phyloP scores from a whole-genome alignment of 2,797 vertebrate species.

The Acrossocheilus fasciatus region DNA sequence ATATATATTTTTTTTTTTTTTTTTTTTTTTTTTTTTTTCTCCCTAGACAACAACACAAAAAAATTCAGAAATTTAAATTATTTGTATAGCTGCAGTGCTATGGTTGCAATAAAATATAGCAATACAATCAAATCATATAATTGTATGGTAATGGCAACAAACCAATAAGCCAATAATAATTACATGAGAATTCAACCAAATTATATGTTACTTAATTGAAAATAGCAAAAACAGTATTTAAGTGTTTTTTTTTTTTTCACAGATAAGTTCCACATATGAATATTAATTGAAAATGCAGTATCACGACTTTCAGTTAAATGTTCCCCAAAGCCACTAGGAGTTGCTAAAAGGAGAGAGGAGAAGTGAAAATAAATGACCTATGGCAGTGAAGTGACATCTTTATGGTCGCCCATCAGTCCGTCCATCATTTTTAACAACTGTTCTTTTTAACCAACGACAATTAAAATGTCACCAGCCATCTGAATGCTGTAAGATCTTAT shows the following conservation, averaged over 20 bases:
- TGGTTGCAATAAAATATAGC: background rate
- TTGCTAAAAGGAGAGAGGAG: background rate
- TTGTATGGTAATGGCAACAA: background rate
- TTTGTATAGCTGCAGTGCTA: too few species aligned
- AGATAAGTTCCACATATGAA: background rate
- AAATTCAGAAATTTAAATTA: too few species aligned
- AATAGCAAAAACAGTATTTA: background rate
- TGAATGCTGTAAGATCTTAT: slow-evolving; percentile 35
- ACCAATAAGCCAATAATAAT: background rate
- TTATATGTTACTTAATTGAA: background rate
- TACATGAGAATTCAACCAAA: background rate
- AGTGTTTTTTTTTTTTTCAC: background rate
- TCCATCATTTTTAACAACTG: slow-evolving; percentile 37
- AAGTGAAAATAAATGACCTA: background rate
- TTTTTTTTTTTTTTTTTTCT: too few species aligned
- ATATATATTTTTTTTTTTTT: too few species aligned
- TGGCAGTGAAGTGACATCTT: slow-evolving; percentile 9
- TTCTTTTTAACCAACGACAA: slow-evolving; percentile 50
- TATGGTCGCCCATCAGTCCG: background rate
- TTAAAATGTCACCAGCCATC: slow-evolving; percentile 55
- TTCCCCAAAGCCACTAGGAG: background rate
- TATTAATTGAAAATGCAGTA: background rate
- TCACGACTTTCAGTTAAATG: background rate
- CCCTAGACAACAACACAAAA: too few species aligned
- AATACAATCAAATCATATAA: background rate